Base-by-base conservation (phyloP, 1,140 invertebrate species). In the Anoplolepis gracilipes region DNA sequence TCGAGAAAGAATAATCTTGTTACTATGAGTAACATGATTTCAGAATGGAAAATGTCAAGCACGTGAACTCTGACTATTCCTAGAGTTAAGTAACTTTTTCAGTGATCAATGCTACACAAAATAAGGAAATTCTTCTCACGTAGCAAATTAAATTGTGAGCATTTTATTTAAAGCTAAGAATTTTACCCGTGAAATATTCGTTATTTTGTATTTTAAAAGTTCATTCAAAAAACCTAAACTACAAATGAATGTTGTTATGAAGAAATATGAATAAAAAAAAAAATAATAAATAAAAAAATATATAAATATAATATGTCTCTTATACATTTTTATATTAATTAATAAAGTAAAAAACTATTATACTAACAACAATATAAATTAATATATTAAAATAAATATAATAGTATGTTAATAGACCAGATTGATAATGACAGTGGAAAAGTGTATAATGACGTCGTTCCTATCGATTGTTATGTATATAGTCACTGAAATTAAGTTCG, bases 81-180 rank as follows among this genome's bases (percentile, higher is more conserved):
- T 8, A 49, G 19, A 53, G 28, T 53, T 72, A 72, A 72, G 53
- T 53, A 72, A 72, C 46, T 33, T 75, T 57, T 57, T 75, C 53
- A 46, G 2, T n/a, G 13, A 6, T 25, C 1, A 22, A 25, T 33
- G 10, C 28, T 36, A 33, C 2, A 11, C 10, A 33, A 55, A 25
- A 36, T 36, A 57, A 57, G 33, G 39, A 39, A 75, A 75, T 39
- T 39, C 11, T 8, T 36, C 16, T 75, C 53, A 39, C n/a, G 2
- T 57, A 13, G n/a, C 2, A 1, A 57, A 57, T 75, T 36, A 36
- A 10, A 42, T 42, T 42, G 1, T 42, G 33, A 36, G 13, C 53
- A 36, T 55, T 57, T n/a, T 22, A 57, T 36, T 3, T 4, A 19
- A 72, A 72, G 19, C 10, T 53, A 53, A 72, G 2, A 28, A 28